phyloP scores from a whole-genome alignment of 2,888 invertebrate genomes.

The Drosophila longiperda region DNA sequence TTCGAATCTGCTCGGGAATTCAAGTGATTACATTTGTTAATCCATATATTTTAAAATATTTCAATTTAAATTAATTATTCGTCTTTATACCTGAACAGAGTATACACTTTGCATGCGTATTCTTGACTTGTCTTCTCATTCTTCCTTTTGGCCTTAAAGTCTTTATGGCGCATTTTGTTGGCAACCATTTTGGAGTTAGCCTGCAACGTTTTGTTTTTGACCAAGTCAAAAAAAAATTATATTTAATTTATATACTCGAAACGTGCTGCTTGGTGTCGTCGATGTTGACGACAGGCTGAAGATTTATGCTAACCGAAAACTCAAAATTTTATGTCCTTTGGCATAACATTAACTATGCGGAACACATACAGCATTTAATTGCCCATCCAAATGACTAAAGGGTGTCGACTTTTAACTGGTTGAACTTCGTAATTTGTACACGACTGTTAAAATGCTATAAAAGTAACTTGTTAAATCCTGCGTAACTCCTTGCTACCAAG shows the following conservation, averaged over 20 bases:
- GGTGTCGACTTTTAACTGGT: slow-evolving; percentile 50
- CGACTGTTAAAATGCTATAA: slow-evolving; percentile 31
- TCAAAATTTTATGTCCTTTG: slow-evolving; percentile 59
- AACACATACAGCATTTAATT: slow-evolving; percentile 60
- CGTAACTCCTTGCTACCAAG: slow-evolving; percentile 23
- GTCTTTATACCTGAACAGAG: slow-evolving; percentile 12
- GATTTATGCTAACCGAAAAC: slow-evolving; percentile 65
- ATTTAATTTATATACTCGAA: slow-evolving; percentile 42
- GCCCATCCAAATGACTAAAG: slow-evolving; percentile 60
- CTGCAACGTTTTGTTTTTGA: slow-evolving; percentile 44
- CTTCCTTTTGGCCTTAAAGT: slow-evolving; percentile 59
- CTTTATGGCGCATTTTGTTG: slow-evolving; percentile 62
- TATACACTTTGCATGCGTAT: slow-evolving; percentile 9
- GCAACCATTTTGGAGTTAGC: slow-evolving; percentile 19
- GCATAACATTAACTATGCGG: slow-evolving; percentile 42
- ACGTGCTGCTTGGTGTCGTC: slow-evolving; percentile 35
- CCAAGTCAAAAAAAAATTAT: slow-evolving; percentile 27
- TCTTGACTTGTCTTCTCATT: slow-evolving; percentile 2
- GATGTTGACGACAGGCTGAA: slow-evolving; percentile 60
- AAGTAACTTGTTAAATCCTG: slow-evolving; percentile 38
- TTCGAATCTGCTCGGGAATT: not conserved
- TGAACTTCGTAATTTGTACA: slow-evolving; percentile 64
- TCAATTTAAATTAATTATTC: not conserved
- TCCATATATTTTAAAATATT: not conserved
- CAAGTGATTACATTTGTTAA: not conserved